Evolutionary conservation across 2,113 vertebrate genomes (phyloP).

Genomic region (Fregata magnificens): DNA sequence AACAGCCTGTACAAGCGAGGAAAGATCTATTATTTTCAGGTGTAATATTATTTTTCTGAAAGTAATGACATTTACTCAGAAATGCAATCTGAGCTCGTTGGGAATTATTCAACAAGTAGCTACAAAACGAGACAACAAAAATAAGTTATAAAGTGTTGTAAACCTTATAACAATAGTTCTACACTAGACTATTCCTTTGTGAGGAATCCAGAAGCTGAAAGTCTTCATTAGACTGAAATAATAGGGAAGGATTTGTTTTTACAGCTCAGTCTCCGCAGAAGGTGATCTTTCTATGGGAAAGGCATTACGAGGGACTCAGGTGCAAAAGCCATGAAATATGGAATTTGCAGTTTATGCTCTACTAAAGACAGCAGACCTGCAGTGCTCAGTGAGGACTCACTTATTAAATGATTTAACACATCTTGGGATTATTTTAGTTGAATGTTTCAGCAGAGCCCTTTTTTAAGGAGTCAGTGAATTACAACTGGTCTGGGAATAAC

Average conservation of each 20-base stretch:
- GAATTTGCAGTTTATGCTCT: neutral
- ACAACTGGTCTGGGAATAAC: neutral
- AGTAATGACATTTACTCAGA: neutral
- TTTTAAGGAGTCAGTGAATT: neutral
- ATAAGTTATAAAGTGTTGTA: fast-evolving
- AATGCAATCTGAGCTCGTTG: neutral
- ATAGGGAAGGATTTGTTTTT: neutral
- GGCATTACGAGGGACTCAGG: neutral
- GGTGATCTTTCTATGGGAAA: neutral
- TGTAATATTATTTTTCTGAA: neutral
- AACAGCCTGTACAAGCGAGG: neutral
- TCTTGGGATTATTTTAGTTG: neutral
- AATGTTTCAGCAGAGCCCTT: neutral
- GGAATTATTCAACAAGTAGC: neutral
- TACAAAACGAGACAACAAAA: neutral
- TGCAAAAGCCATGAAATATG: neutral
- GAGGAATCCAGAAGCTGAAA: neutral
- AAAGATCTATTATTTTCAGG: neutral
- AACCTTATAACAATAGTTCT: neutral
- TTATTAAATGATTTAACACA: neutral
- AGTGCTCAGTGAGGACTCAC: neutral
- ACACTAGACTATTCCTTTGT: neutral
- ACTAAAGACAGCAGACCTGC: neutral
- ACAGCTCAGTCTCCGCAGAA: neutral
- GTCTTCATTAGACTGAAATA: neutral